Evolutionary conservation across 2,888 invertebrate species (phyloP).

Genomic region (Lasioglossum leucozonium): DNA sequence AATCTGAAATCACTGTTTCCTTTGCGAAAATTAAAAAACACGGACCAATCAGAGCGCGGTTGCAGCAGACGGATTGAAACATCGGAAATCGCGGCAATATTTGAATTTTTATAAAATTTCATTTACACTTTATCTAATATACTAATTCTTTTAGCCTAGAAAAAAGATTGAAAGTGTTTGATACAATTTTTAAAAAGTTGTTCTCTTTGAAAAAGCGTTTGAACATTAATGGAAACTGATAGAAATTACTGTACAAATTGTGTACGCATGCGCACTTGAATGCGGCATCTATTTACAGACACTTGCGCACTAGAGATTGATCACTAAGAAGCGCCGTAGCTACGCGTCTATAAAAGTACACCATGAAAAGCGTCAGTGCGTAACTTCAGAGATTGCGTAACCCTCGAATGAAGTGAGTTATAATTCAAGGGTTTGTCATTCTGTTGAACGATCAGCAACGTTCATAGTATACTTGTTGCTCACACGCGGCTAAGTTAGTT

Average conservation of each 20-base stretch:
- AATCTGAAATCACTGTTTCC: neutral
- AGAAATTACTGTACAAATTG: neutral
- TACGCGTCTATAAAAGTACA: neutral
- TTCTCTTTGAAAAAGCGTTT: neutral
- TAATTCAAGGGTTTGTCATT: conserved; percentile 28
- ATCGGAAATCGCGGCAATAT: neutral
- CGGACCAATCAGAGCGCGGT: too few species aligned
- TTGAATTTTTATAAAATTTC: neutral
- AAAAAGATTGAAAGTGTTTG: neutral
- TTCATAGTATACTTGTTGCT: conserved; percentile 70
- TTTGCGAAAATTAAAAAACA: neutral
- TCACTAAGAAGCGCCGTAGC: neutral
- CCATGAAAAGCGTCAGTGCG: neutral
- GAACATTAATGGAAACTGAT: too few species aligned
- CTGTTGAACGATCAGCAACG: conserved; percentile 36
- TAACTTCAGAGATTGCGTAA: conserved; percentile 13
- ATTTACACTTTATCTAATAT: neutral
- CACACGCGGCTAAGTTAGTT: conserved; percentile 54
- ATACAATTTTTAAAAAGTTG: neutral
- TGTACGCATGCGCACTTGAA: neutral
- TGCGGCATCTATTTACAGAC: neutral
- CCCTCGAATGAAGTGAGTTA: neutral
- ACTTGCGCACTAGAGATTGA: neutral
- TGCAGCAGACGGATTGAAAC: neutral
- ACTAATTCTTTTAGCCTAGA: neutral